Percentiles rank a stretch among this genome's conserved stretches.
Evolutionary conservation across 1,140 invertebrate species (phyloP).

Genomic region (Dolichoris vasculosae): DNA sequence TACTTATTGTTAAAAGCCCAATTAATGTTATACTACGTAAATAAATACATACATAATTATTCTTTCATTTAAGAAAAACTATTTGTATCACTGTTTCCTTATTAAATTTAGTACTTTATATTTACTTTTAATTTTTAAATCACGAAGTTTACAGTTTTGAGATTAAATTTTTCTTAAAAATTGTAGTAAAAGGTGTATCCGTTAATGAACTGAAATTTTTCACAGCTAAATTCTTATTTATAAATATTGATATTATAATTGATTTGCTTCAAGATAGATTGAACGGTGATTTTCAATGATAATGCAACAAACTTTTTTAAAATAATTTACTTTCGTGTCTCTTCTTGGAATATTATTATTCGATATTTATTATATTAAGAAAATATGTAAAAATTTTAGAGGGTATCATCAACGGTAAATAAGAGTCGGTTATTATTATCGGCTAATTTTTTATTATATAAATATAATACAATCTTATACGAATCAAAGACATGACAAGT

Average conservation of each 20-base stretch:
- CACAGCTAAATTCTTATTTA: too few relatives aligned
- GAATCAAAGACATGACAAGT: not conserved
- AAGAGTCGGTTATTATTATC: not conserved
- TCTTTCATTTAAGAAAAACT: not conserved
- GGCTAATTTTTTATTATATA: not conserved
- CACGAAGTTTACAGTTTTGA: not conserved
- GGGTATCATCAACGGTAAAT: not conserved
- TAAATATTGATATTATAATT: too few relatives aligned
- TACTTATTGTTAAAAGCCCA: not conserved
- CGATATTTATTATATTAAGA: not conserved
- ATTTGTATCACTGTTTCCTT: too few relatives aligned
- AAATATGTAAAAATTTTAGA: not conserved
- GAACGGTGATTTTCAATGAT: not conserved
- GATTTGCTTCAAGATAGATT: too few relatives aligned
- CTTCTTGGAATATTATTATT: too few relatives aligned
- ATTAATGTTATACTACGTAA: not conserved
- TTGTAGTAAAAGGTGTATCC: not conserved
- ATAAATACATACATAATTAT: not conserved
- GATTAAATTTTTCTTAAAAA: not conserved
- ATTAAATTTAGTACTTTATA: not conserved
- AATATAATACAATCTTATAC: not conserved
- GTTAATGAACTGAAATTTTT: not conserved
- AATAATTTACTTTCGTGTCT: too few relatives aligned
- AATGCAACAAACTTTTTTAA: too few relatives aligned
- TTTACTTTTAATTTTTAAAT: not conserved